phyloP scores from a whole-genome alignment of 1,140 invertebrate species.

The Bombus pascuorum region DNA sequence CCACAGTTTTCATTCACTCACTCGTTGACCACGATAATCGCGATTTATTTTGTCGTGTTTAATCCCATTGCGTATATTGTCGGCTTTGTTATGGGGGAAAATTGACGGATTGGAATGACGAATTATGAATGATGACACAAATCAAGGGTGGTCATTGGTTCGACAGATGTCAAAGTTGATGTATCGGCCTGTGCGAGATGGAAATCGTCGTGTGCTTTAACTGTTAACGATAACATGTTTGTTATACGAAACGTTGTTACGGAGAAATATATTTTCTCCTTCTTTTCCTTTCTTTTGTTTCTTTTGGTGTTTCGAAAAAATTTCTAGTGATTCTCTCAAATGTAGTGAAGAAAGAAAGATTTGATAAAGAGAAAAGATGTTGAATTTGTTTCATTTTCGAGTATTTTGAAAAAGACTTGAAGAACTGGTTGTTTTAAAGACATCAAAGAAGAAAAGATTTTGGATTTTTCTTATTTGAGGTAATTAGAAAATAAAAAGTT shows the following conservation, averaged over 20 bases:
- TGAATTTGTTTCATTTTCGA: no score
- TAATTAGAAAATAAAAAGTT: background rate
- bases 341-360: no score
- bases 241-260: background rate
- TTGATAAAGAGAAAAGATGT: no score
- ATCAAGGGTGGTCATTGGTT: background rate
- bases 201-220: background rate
- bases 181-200: background rate
- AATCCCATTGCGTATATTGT: background rate
- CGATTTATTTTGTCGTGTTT: background rate
- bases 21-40: background rate
- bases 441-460: background rate
- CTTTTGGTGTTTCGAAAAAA: background rate
- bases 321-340: no score
- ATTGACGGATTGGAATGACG: background rate
- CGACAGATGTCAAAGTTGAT: background rate
- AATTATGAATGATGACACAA: background rate
- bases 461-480: background rate
- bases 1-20: conserved; percentile 10
- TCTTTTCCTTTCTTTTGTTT: background rate
- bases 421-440: background rate
- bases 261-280: background rate
- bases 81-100: background rate
- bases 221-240: background rate
- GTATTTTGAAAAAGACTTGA: no score